Evolutionary conservation across 2,888 invertebrate genomes (phyloP), one percentile per base, ranked within the genome.

Genomic region (Tachina grossa): DNA sequence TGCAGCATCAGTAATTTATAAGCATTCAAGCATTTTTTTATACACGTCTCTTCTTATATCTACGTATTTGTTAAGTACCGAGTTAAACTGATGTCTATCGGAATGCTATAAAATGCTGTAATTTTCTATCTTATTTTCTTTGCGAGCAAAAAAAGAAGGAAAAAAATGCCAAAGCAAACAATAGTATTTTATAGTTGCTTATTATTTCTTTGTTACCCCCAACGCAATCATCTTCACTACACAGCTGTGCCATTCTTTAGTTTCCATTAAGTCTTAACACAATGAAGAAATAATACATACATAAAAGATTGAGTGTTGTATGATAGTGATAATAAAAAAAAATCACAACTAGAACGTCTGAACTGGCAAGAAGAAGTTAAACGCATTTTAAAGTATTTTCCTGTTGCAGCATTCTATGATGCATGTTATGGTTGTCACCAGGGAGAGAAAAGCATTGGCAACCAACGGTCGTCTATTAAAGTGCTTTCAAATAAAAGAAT

Each of bases 81-180:
- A 68, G 41, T 59, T 78, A 51, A 59, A 57, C 71, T 66, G 71
- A 53, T 83, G 57, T 66, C 57, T 83, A 72, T 77, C 65, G 65
- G 41, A 65, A 77, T 77, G 43, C 72, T 72, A 77, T 77, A 77
- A 83, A 83, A 45, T 77, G 71, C 51, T 45, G 53, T 77, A 59
- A 77, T 77, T 72, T 83, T 66, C 71, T 45, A 55, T 55, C 69
- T 55, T 49, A 19, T 31, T 39, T 45, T 51, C 41, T 49, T 51
- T 31, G 31, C 31, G 31, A 31, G 31, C 31, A 31, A 31, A 6
- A 6, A 31, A 31, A 31, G 6, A 31, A 31, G 1, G 31, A 5
- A 31, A 5, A 31, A 5, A 31, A 31, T 31, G 31, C 31, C 31
- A 31, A 71, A 66, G 10, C 57, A 59, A 71, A 83, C 75, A 76